Percentiles rank a stretch among this genome's conserved stretches.
Conservation (phyloP, 2,113 vertebrate genomes). For the Podarcis muralis region DNA sequence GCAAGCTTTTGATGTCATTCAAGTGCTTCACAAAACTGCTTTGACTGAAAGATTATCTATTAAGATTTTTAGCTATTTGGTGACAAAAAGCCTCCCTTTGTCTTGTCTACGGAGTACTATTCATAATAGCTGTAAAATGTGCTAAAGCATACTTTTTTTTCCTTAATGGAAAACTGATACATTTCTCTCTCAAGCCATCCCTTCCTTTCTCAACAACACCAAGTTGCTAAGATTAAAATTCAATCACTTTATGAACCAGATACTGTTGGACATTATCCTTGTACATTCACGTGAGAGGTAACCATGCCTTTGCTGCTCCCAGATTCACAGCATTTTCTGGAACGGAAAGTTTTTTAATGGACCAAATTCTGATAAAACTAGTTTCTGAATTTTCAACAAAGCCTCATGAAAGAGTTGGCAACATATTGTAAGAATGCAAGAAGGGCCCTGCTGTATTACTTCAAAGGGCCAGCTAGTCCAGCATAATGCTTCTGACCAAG, state of each 20-base stretch:
- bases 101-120: neutral
- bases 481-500: neutral
- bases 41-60: conserved; percentile 28
- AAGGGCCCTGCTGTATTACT: neutral
- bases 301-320: neutral
- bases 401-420: fast-evolving
- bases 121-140: neutral
- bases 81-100: neutral
- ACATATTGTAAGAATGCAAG: too few relatives aligned
- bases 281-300: neutral
- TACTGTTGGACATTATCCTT: neutral
- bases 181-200: conserved; percentile 1
- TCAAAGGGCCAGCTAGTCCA: neutral
- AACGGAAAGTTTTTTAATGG: neutral
- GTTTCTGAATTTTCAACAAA: too few relatives aligned
- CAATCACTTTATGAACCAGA: neutral
- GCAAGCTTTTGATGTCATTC: conserved; percentile 49
- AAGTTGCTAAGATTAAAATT: neutral
- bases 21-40: conserved; percentile 19
- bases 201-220: neutral
- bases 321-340: fast-evolving
- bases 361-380: too few relatives aligned
- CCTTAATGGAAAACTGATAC: neutral
- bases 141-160: conserved; percentile 17
- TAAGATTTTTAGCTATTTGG: conserved; percentile 21